Evolutionary conservation across 2,797 vertebrate species (phyloP).

Genomic region (Microtus obscurus): DNA sequence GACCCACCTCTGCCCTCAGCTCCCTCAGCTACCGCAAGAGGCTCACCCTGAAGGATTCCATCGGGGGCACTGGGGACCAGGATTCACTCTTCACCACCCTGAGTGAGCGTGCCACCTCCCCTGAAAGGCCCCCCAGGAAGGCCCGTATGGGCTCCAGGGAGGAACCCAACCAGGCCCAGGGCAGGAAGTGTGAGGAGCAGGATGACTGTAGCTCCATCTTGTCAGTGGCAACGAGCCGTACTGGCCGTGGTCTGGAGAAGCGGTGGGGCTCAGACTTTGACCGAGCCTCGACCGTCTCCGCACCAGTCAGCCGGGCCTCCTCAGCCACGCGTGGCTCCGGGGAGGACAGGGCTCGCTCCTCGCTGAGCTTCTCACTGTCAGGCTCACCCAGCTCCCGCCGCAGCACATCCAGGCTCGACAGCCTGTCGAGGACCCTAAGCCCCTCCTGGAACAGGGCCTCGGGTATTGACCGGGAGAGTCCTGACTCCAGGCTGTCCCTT

Average conservation of each 20-base stretch:
- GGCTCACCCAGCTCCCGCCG: conserved; percentile 85
- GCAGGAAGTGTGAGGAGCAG: conserved; percentile 71
- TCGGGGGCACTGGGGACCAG: conserved; percentile 92
- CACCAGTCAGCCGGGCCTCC: conserved; percentile 89
- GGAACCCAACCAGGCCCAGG: not conserved
- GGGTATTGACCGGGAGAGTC: conserved; percentile 86
- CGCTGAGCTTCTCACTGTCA: conserved; percentile 87
- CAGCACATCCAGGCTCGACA: conserved; percentile 88
- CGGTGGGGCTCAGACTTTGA: conserved; percentile 92
- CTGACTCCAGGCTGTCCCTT: conserved; percentile 90
- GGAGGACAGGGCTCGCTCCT: conserved; percentile 89
- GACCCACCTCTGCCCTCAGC: conserved; percentile 93
- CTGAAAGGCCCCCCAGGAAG: conserved; percentile 89
- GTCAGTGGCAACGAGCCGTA: conserved; percentile 88
- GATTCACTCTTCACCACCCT: conserved; percentile 92
- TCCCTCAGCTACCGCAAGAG: conserved; percentile 97
- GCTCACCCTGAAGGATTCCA: conserved; percentile 92
- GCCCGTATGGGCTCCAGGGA: conserved; percentile 83
- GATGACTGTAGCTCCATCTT: conserved; percentile 88
- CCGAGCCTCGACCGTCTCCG: conserved; percentile 89
- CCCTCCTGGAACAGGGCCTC: conserved; percentile 87
- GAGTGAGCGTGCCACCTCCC: conserved; percentile 90
- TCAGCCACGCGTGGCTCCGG: conserved; percentile 86
- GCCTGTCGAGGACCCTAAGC: conserved; percentile 83
- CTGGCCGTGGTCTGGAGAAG: conserved; percentile 91